Conservation (phyloP, 2,113 vertebrate genomes). For the Oxyura jamaicensis region DNA sequence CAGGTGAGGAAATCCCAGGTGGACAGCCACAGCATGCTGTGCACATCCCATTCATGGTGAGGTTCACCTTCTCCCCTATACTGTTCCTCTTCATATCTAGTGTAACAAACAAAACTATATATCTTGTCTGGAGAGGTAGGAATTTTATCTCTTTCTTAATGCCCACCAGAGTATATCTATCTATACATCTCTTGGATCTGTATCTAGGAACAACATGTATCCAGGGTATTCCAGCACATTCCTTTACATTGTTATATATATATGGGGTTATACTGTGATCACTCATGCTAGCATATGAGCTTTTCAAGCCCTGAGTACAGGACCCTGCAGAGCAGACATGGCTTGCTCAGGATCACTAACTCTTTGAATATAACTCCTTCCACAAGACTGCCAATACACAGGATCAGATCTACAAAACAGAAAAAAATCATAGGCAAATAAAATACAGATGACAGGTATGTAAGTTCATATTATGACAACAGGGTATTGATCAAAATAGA, state of each 20-base stretch:
- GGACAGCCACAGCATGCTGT: accelerated
- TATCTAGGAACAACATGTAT: neutral
- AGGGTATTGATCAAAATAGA: neutral
- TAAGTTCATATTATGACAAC: neutral
- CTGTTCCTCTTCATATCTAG: neutral
- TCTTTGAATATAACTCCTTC: neutral
- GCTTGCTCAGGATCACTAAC: neutral
- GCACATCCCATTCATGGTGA: neutral
- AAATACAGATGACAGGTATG: neutral
- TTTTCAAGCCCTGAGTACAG: neutral
- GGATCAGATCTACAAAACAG: accelerated
- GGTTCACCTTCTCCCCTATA: neutral
- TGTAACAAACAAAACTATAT: neutral
- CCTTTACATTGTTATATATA: neutral
- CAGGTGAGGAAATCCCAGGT: neutral
- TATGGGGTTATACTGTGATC: neutral
- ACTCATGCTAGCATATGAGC: neutral
- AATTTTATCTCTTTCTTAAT: neutral
- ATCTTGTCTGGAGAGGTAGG: neutral
- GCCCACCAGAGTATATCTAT: neutral
- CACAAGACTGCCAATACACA: neutral
- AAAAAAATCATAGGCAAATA: neutral
- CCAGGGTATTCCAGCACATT: neutral
- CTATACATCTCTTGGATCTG: neutral
- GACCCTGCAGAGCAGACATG: neutral